A percentile compares a stretch with the other conserved stretches of the same genome.
Conservation (phyloP, 2,113 vertebrate species). For the Fregata magnificens region DNA sequence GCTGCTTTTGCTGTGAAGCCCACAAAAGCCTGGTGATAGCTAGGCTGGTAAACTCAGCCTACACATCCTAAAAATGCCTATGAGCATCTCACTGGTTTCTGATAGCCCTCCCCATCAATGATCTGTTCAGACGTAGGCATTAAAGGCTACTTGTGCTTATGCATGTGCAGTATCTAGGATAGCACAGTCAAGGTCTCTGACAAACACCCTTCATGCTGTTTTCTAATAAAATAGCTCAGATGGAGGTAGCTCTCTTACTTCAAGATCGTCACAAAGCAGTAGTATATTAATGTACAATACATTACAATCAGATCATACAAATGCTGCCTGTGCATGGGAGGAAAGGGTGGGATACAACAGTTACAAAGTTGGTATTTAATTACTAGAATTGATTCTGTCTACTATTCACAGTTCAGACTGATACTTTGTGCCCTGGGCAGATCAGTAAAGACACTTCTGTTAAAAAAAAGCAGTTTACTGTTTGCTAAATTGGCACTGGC, state of each 20-base stretch:
- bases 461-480: background rate
- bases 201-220: background rate
- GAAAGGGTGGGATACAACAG: background rate
- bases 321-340: background rate
- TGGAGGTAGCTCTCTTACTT: background rate
- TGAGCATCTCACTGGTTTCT: background rate
- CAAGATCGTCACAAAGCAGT: background rate
- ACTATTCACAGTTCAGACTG: background rate
- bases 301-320: background rate
- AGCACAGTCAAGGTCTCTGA: background rate
- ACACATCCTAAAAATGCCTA: background rate
- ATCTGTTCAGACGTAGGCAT: background rate
- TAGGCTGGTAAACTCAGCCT: background rate
- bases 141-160: background rate
- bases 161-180: background rate
- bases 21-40: background rate
- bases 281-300: background rate
- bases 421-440: background rate
- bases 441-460: background rate
- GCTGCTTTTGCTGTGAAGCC: background rate
- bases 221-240: background rate
- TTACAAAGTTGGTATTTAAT: background rate
- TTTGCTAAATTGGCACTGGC: background rate
- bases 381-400: background rate
- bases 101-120: background rate